Evolutionary conservation across 1,140 invertebrate species (phyloP), one percentile per base, ranked within the genome.

Genomic region (Brachionus angularis): DNA sequence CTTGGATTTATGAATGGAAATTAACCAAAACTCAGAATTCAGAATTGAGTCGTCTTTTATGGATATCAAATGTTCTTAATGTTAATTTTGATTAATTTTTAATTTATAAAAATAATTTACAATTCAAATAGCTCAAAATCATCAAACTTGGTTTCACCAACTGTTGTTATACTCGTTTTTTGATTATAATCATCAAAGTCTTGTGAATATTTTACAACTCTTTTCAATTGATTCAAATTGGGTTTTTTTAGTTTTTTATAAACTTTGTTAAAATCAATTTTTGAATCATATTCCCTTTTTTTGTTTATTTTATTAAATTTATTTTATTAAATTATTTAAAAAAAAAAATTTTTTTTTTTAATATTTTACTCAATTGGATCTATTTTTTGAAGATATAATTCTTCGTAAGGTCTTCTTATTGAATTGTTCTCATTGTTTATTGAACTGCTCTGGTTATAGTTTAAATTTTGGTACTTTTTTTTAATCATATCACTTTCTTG

Each of bases 181-280:
- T n/a, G 36, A 12, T 25, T 58, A 39, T 39, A 58, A 23, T 36
- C 21, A 18, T 39, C 33, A 36, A 58, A 58, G 25, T 58, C 53
- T 58, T 58, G 18, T 21, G 53, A 18, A 58, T 58, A 58, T 58
- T 58, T 58, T 12, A 58, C 33, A 33, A 58, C 53, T 58, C 53
- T 36, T 39, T 58, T 58, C 12, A 58, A 39, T 39, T 58, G 53
- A 39, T 58, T 34, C n/a, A 58, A 58, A 18, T 10, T 42, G 12
- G 53, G 53, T 3, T 18, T 34, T 39, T 58, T 58, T 5, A 58
- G 25, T 5, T 31, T 31, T 23, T 39, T 58, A 58, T 58, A 58
- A 42, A 58, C 53, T 23, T 58, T 27, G 14, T 58, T 36, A 39
- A 58, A 58, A n/a, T 31, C 39, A 39, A 58, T 34, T n/a, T 33